phyloP scores from a whole-genome alignment of 2,797 vertebrate genomes.

The Hoplostethus atlanticus region DNA sequence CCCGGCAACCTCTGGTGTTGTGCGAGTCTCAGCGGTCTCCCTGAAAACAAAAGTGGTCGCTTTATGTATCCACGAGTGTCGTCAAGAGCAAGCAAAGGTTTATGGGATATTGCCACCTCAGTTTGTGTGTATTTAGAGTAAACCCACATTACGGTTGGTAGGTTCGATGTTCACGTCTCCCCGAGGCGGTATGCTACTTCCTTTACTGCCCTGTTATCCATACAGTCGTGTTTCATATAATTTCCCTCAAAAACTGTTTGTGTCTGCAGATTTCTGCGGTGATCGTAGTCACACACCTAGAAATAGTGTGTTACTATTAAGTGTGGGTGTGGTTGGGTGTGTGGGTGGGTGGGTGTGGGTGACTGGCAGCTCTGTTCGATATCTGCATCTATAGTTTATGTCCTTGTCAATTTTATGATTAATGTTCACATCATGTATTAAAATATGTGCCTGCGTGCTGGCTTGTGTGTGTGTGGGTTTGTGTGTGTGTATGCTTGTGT shows the following conservation, averaged over 20 bases:
- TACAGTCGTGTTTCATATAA: background rate
- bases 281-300: background rate
- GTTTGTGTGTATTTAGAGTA: no score
- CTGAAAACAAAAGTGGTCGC: slow-evolving; percentile 10
- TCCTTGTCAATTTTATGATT: slow-evolving; percentile 23
- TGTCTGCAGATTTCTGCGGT: background rate
- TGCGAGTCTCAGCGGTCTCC: slow-evolving; percentile 19
- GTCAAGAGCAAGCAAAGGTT: no score
- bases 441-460: background rate
- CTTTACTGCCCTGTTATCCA: background rate
- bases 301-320: background rate
- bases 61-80: background rate
- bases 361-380: slow-evolving; percentile 50
- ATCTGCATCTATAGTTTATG: slow-evolving; percentile 47
- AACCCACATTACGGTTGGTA: no score
- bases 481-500: background rate
- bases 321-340: slow-evolving; percentile 7
- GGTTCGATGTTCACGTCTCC: no score
- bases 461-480: slow-evolving; percentile 7
- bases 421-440: slow-evolving; percentile 9
- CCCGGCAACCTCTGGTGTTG: slow-evolving; percentile 38
- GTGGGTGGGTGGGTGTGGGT: slow-evolving; percentile 5
- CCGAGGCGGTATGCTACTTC: background rate
- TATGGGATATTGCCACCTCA: no score
- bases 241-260: background rate